These are phyloP conservation scores for Dusona sp. DNA, from an alignment of 2,888 invertebrate genomes.

Conservation along the genomic window DNA sequence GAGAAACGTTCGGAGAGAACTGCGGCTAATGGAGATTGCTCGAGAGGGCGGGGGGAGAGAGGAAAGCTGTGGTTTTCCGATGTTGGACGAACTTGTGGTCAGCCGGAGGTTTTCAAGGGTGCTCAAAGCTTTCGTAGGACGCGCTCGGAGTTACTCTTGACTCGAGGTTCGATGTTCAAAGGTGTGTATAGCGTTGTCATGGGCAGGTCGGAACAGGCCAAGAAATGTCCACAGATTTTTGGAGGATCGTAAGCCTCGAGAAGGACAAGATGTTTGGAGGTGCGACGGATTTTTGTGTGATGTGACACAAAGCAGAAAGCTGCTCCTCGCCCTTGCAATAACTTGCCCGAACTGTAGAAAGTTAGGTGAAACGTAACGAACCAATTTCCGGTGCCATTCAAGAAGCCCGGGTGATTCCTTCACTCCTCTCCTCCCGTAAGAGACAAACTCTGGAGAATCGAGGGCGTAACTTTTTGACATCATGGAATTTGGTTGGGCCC, in stretches of 20 bases:
- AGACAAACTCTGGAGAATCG: conserved; percentile 38
- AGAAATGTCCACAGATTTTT: neutral
- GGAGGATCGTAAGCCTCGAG: neutral
- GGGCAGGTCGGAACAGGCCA: neutral
- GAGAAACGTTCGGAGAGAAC: neutral
- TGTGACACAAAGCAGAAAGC: conserved; percentile 22
- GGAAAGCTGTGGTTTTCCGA: conserved; percentile 26
- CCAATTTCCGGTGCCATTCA: conserved; percentile 69
- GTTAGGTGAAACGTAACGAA: conserved; percentile 69
- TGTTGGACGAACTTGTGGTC: conserved; percentile 47
- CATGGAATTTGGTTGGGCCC: conserved; percentile 1
- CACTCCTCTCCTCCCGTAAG: conserved; percentile 10
- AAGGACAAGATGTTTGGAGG: neutral
- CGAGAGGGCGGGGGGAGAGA: neutral
- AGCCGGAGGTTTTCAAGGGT: conserved; percentile 47
- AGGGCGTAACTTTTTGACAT: conserved; percentile 35
- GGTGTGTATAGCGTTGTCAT: neutral
- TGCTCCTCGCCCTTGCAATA: neutral
- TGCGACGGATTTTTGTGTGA: neutral
- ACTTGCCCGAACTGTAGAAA: conserved; percentile 40
- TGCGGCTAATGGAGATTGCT: neutral
- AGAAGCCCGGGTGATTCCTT: conserved; percentile 32
- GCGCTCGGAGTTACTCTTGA: conserved; percentile 9
- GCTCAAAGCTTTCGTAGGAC: conserved; percentile 32
- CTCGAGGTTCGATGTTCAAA: neutral